Evolutionary conservation across 2,113 vertebrate species (phyloP).

Genomic region (Podarcis muralis): DNA sequence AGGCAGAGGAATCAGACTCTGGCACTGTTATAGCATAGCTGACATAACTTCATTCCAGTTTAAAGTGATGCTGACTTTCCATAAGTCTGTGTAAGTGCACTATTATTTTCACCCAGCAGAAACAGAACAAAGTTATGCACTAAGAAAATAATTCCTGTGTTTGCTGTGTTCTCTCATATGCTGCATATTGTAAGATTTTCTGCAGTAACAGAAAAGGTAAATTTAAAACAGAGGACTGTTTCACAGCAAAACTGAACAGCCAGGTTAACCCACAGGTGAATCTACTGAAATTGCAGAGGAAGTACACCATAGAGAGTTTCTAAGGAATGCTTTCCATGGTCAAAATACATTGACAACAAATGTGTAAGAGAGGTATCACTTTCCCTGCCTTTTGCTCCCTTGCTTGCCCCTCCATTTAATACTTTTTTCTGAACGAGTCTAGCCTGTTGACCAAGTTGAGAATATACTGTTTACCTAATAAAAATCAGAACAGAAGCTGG

Average conservation of each 20-base stretch:
- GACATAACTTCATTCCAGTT: too few relatives aligned
- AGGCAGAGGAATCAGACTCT: too few relatives aligned
- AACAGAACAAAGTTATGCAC: too few relatives aligned
- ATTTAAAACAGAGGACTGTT: background rate
- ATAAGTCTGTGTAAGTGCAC: too few relatives aligned
- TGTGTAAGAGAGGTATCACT: slow-evolving; percentile 43
- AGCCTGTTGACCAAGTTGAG: slow-evolving; percentile 54
- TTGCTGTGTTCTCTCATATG: background rate
- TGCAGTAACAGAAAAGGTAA: background rate
- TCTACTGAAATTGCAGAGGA: background rate
- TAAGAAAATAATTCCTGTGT: background rate
- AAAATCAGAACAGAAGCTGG: slow-evolving; percentile 50
- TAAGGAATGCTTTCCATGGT: slow-evolving; percentile 21
- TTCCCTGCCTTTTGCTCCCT: slow-evolving; percentile 37
- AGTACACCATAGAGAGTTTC: slow-evolving; percentile 9
- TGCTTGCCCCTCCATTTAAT: slow-evolving; percentile 17
- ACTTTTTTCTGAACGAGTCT: slow-evolving; percentile 28
- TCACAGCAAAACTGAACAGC: background rate
- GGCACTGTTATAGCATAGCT: too few relatives aligned
- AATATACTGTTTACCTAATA: slow-evolving; percentile 62
- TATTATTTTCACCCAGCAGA: too few relatives aligned
- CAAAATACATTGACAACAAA: slow-evolving; percentile 40
- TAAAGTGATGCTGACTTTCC: too few relatives aligned
- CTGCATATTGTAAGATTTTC: background rate
- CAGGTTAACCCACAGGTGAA: background rate